phyloP scores from a whole-genome alignment of 2,797 vertebrate genomes.

The Girardinus metallicus region DNA sequence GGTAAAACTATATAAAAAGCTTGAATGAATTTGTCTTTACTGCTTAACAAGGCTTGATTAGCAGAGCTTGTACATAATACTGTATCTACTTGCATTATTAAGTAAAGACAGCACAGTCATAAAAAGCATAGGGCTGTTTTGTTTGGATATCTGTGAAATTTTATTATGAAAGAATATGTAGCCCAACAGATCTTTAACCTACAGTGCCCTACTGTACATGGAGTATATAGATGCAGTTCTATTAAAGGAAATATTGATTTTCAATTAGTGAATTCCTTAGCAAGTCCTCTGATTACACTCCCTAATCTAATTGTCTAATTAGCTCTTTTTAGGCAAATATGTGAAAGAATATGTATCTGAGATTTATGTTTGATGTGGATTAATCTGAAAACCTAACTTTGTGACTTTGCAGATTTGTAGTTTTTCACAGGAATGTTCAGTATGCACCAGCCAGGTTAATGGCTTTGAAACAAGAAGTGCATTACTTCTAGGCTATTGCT shows the following conservation, averaged over 20 bases:
- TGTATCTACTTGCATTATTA: background rate
- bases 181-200: background rate
- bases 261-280: background rate
- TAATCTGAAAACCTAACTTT: conserved; percentile 31
- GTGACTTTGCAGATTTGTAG: conserved; percentile 38
- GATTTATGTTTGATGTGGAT: conserved; percentile 12
- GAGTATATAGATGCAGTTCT: conserved; percentile 8
- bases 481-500: conserved; percentile 35
- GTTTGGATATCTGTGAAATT: background rate
- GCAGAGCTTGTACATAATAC: background rate
- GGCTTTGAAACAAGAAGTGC: conserved; percentile 52
- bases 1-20: background rate
- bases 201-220: background rate
- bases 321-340: background rate
- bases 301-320: background rate
- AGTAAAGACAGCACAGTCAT: background rate
- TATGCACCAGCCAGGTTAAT: conserved; percentile 50
- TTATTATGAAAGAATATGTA: background rate
- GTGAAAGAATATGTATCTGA: background rate
- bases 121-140: conserved; percentile 25
- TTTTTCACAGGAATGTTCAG: conserved; percentile 63
- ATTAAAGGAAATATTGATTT: background rate
- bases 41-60: background rate
- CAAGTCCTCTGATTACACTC: background rate
- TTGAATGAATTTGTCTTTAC: background rate